Evolutionary conservation across 1,140 invertebrate genomes (phyloP).

Genomic region (Calliopsis andreniformis): DNA sequence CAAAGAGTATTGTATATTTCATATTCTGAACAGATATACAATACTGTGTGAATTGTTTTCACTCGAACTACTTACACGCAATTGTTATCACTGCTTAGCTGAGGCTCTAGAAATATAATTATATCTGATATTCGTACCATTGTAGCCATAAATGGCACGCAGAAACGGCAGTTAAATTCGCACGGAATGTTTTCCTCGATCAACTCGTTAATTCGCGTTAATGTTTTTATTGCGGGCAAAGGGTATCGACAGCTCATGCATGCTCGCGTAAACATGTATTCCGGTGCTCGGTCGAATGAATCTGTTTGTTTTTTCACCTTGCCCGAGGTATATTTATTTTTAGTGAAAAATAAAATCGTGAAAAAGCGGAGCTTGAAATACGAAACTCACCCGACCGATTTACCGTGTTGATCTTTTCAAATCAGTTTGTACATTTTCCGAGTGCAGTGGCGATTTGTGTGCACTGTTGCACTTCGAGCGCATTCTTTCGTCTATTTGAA

Average conservation of each 20-base stretch:
- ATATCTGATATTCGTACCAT: not conserved
- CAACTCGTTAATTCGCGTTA: slow-evolving; percentile 26
- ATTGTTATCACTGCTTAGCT: too few relatives aligned
- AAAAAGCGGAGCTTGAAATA: not conserved
- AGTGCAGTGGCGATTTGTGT: not conserved
- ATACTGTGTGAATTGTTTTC: slow-evolving; percentile 16
- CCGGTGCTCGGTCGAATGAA: not conserved
- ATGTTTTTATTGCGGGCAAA: slow-evolving; percentile 48
- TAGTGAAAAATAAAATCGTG: slow-evolving; percentile 17
- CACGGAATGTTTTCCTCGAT: slow-evolving; percentile 12
- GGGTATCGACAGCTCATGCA: not conserved
- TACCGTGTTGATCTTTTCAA: slow-evolving; percentile 12
- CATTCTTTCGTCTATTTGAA: not conserved
- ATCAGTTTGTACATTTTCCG: slow-evolving; percentile 11
- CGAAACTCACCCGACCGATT: not conserved
- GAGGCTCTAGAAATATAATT: too few relatives aligned
- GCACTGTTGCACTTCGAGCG: too few relatives aligned
- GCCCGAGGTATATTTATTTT: slow-evolving; percentile 26
- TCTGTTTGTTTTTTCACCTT: slow-evolving; percentile 41
- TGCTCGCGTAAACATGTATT: slow-evolving; percentile 24
- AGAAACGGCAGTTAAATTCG: slow-evolving; percentile 25
- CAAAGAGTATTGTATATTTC: too few relatives aligned
- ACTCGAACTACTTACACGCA: too few relatives aligned
- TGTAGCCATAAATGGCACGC: not conserved
- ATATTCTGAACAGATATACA: too few relatives aligned